Conservation (phyloP, 2,888 invertebrate species). For the Dilophus febrilis region DNA sequence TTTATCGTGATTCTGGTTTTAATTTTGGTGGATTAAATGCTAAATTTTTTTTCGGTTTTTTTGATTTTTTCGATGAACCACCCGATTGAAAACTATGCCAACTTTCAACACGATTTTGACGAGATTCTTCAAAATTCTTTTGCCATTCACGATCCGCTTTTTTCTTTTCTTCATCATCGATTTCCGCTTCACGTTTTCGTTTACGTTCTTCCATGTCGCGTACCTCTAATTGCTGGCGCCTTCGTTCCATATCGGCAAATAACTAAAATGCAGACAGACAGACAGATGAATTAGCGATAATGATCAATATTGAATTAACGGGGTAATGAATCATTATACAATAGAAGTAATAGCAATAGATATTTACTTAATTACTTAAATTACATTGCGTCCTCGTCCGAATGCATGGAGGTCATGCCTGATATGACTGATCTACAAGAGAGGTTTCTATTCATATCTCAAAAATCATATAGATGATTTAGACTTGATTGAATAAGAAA, state of each 20-base stretch:
- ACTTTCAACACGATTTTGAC: conserved; percentile 79
- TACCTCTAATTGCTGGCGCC: conserved; percentile 70
- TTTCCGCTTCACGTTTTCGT: conserved; percentile 82
- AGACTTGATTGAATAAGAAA: too few species aligned
- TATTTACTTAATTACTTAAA: too few species aligned
- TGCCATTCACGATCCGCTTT: conserved; percentile 93
- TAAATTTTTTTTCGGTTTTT: conserved; percentile 54
- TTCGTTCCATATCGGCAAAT: conserved; percentile 89
- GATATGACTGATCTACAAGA: too few species aligned
- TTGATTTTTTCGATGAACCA: conserved; percentile 49
- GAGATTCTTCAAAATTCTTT: conserved; percentile 94
- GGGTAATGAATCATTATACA: too few species aligned
- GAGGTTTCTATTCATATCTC: too few species aligned
- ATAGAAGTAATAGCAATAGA: too few species aligned
- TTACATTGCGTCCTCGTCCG: too few species aligned
- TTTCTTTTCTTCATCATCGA: conserved; percentile 78
- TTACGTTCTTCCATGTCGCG: conserved; percentile 88
- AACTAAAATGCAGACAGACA: too few species aligned
- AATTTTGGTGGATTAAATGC: conserved; percentile 83
- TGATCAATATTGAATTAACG: too few species aligned
- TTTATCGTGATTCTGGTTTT: conserved; percentile 80
- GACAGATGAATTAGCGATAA: too few species aligned
- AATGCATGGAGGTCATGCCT: too few species aligned
- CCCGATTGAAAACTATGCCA: conserved; percentile 82
- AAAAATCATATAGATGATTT: too few species aligned